Evolutionary conservation across 1,140 invertebrate species (phyloP), one percentile per base, ranked within the genome.

Genomic region (Diorhabda carinulata): DNA sequence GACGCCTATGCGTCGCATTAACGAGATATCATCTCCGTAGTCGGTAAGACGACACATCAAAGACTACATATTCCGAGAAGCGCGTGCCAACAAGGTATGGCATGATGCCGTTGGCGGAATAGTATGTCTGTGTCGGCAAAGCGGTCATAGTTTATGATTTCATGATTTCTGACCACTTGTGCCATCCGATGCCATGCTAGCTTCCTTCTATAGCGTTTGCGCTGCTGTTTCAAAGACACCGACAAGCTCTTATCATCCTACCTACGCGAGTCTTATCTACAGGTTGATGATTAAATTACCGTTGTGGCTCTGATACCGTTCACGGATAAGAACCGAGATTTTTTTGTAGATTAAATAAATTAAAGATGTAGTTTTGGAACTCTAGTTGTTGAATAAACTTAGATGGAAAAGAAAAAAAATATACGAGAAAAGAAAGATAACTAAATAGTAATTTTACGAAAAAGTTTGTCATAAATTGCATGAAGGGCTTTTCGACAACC

Each of bases 101-200:
- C 47, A n/a, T 52, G 47, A n/a, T 52, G 47, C 47, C 47, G 47
- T 52, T 52, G 47, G 47, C 47, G 47, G 47, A 52, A 52, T 52
- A 8, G 47, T 52, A 6, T 52, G 6, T n/a, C n/a, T n/a, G 6
- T 52, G 2, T 6, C 6, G 6, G 47, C 6, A 8, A 52, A 52
- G n/a, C 47, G 47, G 47, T 4, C 47, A 52, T 52, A 52, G 47
- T 52, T 52, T 52, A 52, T 52, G 47, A 52, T 52, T 52, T 52
- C 47, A 52, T 52, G 47, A 52, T 52, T 52, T 52, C 47, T 52
- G 47, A 52, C 4, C 47, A n/a, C 47, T n/a, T 52, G 47, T 8
- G 47, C 47, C 47, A 3, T 52, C 25, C 25, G 25, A 25, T 25
- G 25, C 25, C 25, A n/a, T 52, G 47, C 47, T n/a, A 52, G 47